Evolutionary conservation across 2,797 vertebrate genomes (phyloP), one percentile per base, ranked within the genome.

Genomic region (Labroides dimidiatus): DNA sequence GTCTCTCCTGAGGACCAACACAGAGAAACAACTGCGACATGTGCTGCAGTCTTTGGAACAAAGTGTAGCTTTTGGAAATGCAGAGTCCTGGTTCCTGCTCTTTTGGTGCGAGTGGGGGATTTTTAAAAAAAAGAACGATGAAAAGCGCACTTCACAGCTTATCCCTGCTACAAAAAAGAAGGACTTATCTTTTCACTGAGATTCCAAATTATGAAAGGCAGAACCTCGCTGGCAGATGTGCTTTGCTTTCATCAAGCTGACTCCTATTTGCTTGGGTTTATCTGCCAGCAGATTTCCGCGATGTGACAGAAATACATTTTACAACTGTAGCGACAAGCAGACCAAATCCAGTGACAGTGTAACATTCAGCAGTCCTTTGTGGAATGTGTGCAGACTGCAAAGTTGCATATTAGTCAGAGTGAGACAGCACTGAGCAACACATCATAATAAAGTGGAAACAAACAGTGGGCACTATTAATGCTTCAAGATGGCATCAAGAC

Each of bases 231-330:
- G 85, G 74, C 82, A 90, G 87, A 91, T 91, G 86, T 65, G 77
- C 77, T 86, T 77, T 72, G 72, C 84, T 92, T 92, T 93, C 89
- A 89, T 92, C 84, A 89, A 80, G 77, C 84, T 75, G 75, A 82
- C 82, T 87, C 77, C 78, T 91, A 88, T 91, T 92, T 92, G 84
- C 90, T 84, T 47, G 81, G 86, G 73, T 90, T 92, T 92, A 90
- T 92, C 88, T 90, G 74, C 87, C 66, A 47, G 75, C 83, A 86
- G 83, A 91, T 84, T 88, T 84, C 72, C 77, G 63, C 63, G 51
- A 85, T 84, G 85, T 90, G 91, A 92, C 87, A 86, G 81, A 93
- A 93, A 91, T 91, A 88, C 81, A 90, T 90, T 88, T 89, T 84
- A 87, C 88, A 89, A 78, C 82, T 85, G 81, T 83, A 85, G 84